Evolutionary conservation across 1,140 invertebrate species (phyloP).

Genomic region (Calephelis virginiensis): DNA sequence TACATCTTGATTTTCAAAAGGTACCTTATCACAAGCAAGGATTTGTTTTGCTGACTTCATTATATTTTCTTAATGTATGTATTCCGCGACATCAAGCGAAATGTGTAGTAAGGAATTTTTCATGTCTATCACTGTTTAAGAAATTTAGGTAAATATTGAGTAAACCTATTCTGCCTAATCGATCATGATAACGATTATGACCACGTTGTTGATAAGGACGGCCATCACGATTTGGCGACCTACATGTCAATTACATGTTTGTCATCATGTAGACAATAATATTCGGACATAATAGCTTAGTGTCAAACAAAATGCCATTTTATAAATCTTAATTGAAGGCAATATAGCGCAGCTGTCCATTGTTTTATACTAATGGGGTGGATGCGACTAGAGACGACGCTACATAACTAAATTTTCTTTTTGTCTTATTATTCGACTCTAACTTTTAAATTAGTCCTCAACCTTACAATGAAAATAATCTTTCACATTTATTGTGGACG

Average conservation of each 20-base stretch:
- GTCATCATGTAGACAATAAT: conserved; percentile 49
- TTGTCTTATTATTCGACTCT: background rate
- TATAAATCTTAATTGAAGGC: conserved; percentile 50
- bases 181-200: too few species aligned
- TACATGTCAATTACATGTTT: conserved; percentile 52
- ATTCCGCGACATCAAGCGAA: too few species aligned
- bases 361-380: conserved; percentile 33
- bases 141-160: too few species aligned
- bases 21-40: too few species aligned
- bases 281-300: conserved; percentile 42
- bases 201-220: conserved; percentile 22
- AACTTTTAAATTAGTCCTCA: background rate
- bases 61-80: too few species aligned
- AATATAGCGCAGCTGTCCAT: conserved; percentile 48
- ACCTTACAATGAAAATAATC: too few species aligned
- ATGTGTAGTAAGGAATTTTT: too few species aligned
- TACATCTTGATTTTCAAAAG: too few species aligned
- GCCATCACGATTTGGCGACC: conserved; percentile 43
- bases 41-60: too few species aligned
- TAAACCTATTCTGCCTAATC: too few species aligned
- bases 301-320: conserved; percentile 39
- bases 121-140: too few species aligned
- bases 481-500: too few species aligned
- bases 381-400: conserved; percentile 42
- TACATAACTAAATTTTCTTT: conserved; percentile 23